Base-by-base conservation (phyloP, 2,113 vertebrate species). In the Setophaga coronata region DNA sequence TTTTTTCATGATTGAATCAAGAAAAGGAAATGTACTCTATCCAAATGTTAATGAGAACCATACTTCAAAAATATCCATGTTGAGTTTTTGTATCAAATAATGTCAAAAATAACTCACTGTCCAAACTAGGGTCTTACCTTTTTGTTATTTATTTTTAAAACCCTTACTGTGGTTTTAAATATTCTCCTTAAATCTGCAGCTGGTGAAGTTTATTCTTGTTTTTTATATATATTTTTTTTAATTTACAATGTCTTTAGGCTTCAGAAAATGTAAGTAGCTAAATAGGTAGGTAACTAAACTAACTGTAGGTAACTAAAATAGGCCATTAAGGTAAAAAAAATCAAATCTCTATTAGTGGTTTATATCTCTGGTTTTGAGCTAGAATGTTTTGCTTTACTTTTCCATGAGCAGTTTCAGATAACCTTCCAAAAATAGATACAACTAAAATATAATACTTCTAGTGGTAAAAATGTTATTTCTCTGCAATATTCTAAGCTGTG, bases 21-120 rank as follows among this genome's bases (percentile, higher is more conserved):
- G 93, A 71, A 89, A 92, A 95, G 93, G 92, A 96, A 95, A 92
- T 78, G 76, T 83, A 67, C 36, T 74, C 72, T 36, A 45, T 95
- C 88, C 96, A 96, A 93, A 94, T 33, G 29, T 69, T 96, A 96
- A 96, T 87, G 71, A 87, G 91, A 95, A 95, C 66, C 95, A 91
- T 74, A 87, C 95, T 94, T 90, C 61, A 89, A 72, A 90, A 93
- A 90, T 56, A 81, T 83, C 73, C 29, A 42, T 15, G 38, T 56
- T 83, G 64, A 89, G 70, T 85, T 90, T 76, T 91, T 79, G 19
- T 64, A 87, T 54, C 79, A 87, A 93, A 72, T 65, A 61, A 79
- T 57, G 36, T 85, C 13, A 48, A 74, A 93, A 94, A 92, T 53
- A 93, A 23, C 82, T 94, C 85, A 60, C 40, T 29, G 33, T 78